These are phyloP conservation scores for Orchesellides sinensis DNA, from an alignment of 2,888 invertebrate genomes.

Conservation along the genomic window DNA sequence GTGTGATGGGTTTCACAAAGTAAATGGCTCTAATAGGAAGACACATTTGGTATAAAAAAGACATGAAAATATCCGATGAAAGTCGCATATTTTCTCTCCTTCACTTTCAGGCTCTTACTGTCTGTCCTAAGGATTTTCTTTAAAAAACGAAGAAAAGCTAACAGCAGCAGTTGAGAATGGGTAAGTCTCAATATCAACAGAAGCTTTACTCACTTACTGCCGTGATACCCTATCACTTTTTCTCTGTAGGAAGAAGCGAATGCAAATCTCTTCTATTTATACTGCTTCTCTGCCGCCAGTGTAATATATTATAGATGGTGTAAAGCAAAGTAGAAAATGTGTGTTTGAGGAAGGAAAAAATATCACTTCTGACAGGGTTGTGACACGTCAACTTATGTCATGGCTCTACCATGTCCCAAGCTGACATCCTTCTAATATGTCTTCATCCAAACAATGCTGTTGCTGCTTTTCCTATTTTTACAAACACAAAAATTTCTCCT, in stretches of 20 bases:
- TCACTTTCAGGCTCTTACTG: slow-evolving; percentile 18
- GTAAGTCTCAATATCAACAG: background rate
- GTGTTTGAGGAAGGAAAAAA: slow-evolving; percentile 51
- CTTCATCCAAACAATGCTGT: slow-evolving; percentile 54
- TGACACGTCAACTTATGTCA: slow-evolving; percentile 65
- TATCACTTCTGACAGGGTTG: slow-evolving; percentile 63
- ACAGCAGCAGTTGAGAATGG: slow-evolving; percentile 36
- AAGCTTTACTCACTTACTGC: background rate
- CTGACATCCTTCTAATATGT: slow-evolving; percentile 60
- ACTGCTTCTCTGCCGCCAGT: background rate
- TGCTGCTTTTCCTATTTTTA: slow-evolving; percentile 11
- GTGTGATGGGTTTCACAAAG: background rate
- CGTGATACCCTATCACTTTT: background rate
- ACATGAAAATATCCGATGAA: slow-evolving; percentile 31
- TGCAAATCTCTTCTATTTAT: slow-evolving; percentile 9
- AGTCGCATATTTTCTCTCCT: slow-evolving; percentile 18
- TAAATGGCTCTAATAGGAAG: slow-evolving; percentile 25
- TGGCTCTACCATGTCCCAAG: slow-evolving; percentile 55
- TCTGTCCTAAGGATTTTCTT: background rate
- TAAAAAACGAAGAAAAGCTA: slow-evolving; percentile 23
- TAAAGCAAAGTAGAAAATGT: slow-evolving; percentile 1
- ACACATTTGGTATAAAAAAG: slow-evolving; percentile 36
- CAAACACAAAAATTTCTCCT: background rate
- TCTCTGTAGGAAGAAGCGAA: background rate
- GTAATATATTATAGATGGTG: background rate